Base-by-base conservation (phyloP, 1,140 invertebrate genomes). In the Leptopilina boulardi region DNA sequence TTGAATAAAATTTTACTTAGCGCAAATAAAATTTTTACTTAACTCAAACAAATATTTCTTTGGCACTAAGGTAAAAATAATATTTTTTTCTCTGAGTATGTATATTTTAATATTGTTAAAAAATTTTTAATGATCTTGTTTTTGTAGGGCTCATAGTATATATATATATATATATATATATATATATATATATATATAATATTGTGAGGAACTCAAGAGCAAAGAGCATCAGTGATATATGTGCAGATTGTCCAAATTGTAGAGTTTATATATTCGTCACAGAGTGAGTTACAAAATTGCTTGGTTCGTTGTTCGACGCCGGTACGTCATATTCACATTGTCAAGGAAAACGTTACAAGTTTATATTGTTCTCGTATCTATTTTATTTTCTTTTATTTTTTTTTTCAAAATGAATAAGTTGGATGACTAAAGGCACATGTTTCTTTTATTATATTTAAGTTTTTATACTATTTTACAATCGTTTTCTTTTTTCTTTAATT, bases 301-400 rank as follows among this genome's bases (percentile, higher is more conserved):
- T 88, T 89, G 83, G 83, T 84, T 86, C 85, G 83, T 84, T 83
- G 87, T 88, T 84, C 83, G 87, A 87, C 87, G 83, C 85, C 86
- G 83, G 47, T 51, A n/a, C 47, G 47, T 51, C 47, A 51, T n/a
- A n/a, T 51, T 51, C 47, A 51, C 47, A 51, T 47, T 47, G 15
- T 51, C 81, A 84, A 88, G 85, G 80, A 86, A 86, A 89, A 87
- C 78, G 87, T 86, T 87, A 83, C 87, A 89, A 88, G 86, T 88
- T 89, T 88, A 38, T 9, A 87, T 89, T 90, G 88, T 86, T 83
- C 81, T 81, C 74, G 74, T 76, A 79, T 79, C 77, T 83, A 79
- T 81, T 78, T 83, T 80, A 87, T 89, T 90, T 87, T 85, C 83
- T 80, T 81, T 74, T 71, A 75, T 77, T 79, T 76, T 83, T 80